These are phyloP conservation scores for Cnemophilus loriae DNA, from an alignment of 2,113 vertebrate genomes.

Conservation along the genomic window DNA sequence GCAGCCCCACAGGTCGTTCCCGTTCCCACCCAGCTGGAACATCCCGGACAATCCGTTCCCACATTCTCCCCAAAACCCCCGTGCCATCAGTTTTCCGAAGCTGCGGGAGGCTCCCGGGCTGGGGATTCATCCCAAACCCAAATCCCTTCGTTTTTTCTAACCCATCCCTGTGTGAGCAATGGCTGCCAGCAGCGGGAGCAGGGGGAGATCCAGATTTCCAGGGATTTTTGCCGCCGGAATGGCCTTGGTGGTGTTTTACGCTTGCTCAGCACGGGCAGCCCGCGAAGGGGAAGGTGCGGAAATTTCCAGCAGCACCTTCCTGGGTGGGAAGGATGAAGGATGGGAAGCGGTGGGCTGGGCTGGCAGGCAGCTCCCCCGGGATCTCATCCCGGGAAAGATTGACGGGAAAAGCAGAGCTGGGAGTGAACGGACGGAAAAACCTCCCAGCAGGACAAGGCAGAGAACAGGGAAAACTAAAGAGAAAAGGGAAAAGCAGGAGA, in stretches of 20 bases:
- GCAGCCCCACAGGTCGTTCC: background rate
- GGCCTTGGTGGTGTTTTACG: background rate
- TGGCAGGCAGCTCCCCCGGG: background rate
- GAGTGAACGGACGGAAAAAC: background rate
- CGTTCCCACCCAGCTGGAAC: background rate
- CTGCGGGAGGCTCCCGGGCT: background rate
- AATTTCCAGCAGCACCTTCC: background rate
- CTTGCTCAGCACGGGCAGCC: background rate
- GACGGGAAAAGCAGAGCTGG: background rate
- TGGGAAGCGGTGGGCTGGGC: background rate
- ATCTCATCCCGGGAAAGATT: background rate
- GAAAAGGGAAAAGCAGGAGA: background rate
- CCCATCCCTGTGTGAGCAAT: background rate
- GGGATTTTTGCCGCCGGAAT: rapidly evolving
- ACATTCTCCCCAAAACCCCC: rapidly evolving
- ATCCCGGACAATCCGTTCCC: background rate
- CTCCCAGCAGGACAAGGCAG: background rate
- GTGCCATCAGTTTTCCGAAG: background rate
- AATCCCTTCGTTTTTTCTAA: rapidly evolving
- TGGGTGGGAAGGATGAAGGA: background rate
- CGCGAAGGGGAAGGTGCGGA: background rate
- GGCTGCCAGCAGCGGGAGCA: background rate
- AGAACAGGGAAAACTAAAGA: background rate
- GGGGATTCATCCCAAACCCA: background rate
- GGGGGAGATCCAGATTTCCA: background rate